Evolutionary conservation across 2,888 invertebrate species (phyloP).

Genomic region (Chironomus tentans): DNA sequence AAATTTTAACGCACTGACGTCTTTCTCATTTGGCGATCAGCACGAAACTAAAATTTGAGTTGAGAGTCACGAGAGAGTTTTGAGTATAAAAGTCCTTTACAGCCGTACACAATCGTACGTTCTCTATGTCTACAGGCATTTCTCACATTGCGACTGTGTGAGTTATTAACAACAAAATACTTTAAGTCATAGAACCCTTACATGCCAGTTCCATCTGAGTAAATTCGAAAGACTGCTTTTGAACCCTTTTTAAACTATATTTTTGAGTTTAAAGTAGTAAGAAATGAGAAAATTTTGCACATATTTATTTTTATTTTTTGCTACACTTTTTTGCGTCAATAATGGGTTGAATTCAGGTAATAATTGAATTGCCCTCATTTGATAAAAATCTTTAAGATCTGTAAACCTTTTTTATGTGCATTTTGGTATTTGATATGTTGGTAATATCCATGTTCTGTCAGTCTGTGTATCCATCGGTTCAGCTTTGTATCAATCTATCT

Average conservation of each 20-base stretch:
- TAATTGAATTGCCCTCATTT: slow-evolving; percentile 17
- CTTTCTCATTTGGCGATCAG: background rate
- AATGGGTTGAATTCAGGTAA: slow-evolving; percentile 24
- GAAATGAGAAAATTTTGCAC: slow-evolving; percentile 12
- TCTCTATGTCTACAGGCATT: too few species aligned
- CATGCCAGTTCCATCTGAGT: slow-evolving; percentile 8
- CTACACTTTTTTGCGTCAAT: background rate
- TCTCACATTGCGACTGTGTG: background rate
- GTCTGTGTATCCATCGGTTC: too few species aligned
- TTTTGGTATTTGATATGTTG: too few species aligned
- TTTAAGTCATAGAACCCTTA: background rate
- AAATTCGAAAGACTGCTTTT: background rate
- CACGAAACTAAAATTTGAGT: background rate
- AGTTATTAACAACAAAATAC: background rate
- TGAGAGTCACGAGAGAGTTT: background rate
- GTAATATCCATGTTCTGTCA: too few species aligned
- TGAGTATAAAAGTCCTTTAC: background rate
- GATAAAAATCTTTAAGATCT: background rate
- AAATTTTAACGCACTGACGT: slow-evolving; percentile 2
- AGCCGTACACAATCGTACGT: background rate
- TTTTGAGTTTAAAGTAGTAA: background rate
- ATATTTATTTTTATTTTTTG: slow-evolving; percentile 11
- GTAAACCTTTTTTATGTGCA: too few species aligned
- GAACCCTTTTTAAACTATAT: background rate
- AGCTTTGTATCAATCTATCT: too few species aligned